These are phyloP conservation scores for Biston betularia DNA, from an alignment of 2,888 invertebrate genomes.

Conservation along the genomic window DNA sequence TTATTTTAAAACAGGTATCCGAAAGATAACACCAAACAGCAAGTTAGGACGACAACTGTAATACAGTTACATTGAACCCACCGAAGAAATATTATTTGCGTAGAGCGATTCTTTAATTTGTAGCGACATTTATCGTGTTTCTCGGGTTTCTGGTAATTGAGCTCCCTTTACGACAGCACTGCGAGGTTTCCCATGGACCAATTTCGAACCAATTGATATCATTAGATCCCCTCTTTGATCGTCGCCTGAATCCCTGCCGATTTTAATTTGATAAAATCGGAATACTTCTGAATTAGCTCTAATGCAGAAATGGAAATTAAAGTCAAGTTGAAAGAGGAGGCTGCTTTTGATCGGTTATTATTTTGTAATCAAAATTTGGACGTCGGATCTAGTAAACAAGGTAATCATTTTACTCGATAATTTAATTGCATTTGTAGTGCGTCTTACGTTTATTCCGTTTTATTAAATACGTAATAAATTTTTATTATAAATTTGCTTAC, in stretches of 20 bases:
- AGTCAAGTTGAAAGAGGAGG: slow-evolving; percentile 41
- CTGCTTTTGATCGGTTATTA: slow-evolving; percentile 35
- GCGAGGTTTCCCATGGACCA: slow-evolving; percentile 72
- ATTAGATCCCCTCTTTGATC: slow-evolving; percentile 74
- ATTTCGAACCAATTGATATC: slow-evolving; percentile 76
- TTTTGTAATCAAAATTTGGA: slow-evolving; percentile 35
- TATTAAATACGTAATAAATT: not conserved
- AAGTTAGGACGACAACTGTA: slow-evolving; percentile 1
- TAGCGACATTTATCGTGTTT: slow-evolving; percentile 75
- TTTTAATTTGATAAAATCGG: slow-evolving; percentile 71
- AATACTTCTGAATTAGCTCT: slow-evolving; percentile 52
- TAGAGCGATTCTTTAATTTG: slow-evolving; percentile 80
- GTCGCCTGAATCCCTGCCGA: slow-evolving; percentile 63
- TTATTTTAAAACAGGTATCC: too few relatives aligned
- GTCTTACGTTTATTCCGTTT: slow-evolving; percentile 5
- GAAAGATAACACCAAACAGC: too few relatives aligned
- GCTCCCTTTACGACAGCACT: slow-evolving; percentile 54
- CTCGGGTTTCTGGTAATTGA: slow-evolving; percentile 79
- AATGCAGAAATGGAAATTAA: slow-evolving; percentile 41
- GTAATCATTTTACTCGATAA: slow-evolving; percentile 31
- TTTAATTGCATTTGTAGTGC: slow-evolving; percentile 36
- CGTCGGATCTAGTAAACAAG: slow-evolving; percentile 39
- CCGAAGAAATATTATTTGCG: slow-evolving; percentile 64
- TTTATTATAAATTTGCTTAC: too few relatives aligned
- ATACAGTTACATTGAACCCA: slow-evolving; percentile 43